These are phyloP conservation scores for Drosophila pectinifera DNA, from an alignment of 1,140 invertebrate species.

Conservation along the genomic window DNA sequence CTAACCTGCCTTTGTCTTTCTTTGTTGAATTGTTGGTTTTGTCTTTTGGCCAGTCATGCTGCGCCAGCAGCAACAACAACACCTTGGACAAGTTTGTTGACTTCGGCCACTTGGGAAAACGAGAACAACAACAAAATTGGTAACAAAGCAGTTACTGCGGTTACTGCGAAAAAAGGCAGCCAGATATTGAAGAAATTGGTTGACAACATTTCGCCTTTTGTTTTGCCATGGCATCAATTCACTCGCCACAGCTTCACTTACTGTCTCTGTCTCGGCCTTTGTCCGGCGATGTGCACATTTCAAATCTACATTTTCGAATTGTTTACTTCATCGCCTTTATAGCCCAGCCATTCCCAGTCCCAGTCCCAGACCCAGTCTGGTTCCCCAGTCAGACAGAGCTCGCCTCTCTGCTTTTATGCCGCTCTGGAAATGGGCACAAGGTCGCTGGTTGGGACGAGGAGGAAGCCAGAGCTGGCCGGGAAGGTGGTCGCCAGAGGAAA, in stretches of 20 bases:
- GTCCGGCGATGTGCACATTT: slow-evolving; percentile 66
- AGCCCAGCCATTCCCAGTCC: slow-evolving; percentile 35
- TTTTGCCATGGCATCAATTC: slow-evolving; percentile 73
- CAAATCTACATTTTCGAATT: slow-evolving; percentile 65
- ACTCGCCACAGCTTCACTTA: slow-evolving; percentile 48
- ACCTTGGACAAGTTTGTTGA: slow-evolving; percentile 79
- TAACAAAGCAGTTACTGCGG: not conserved
- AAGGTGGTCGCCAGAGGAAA: slow-evolving; percentile 32
- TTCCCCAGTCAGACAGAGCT: slow-evolving; percentile 65
- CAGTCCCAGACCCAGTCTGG: too few species aligned
- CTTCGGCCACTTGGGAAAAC: slow-evolving; percentile 56
- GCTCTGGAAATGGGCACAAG: slow-evolving; percentile 74
- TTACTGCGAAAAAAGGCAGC: slow-evolving; percentile 44
- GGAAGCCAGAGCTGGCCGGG: slow-evolving; percentile 58
- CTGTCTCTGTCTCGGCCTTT: slow-evolving; percentile 42
- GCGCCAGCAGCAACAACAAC: slow-evolving; percentile 32
- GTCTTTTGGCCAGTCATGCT: slow-evolving; percentile 66
- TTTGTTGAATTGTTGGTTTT: slow-evolving; percentile 28
- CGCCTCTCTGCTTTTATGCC: slow-evolving; percentile 51
- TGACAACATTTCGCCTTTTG: slow-evolving; percentile 49
- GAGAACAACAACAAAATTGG: slow-evolving; percentile 46
- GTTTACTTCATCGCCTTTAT: slow-evolving; percentile 69
- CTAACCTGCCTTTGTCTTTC: slow-evolving; percentile 47
- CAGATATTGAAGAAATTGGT: slow-evolving; percentile 70
- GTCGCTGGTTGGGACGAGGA: slow-evolving; percentile 47